phyloP scores from a whole-genome alignment of 2,113 vertebrate genomes.

The Anhinga anhinga region DNA sequence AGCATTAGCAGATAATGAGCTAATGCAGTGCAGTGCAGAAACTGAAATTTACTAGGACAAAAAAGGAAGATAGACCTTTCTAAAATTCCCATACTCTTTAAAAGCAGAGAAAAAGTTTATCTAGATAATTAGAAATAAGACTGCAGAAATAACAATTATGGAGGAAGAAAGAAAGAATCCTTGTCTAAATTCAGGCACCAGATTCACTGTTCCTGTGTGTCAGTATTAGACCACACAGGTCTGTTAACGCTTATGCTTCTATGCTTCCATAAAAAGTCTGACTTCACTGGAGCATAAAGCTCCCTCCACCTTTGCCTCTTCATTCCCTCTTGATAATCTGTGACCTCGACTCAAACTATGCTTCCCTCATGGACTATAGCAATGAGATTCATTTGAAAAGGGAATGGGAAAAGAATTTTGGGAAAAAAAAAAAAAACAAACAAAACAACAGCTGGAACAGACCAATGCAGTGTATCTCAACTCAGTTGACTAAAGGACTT shows the following conservation, averaged over 20 bases:
- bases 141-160: neutral
- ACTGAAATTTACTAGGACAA: neutral
- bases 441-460: neutral
- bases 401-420: neutral
- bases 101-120: neutral
- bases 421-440: neutral
- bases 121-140: neutral
- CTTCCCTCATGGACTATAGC: neutral
- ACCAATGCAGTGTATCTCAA: neutral
- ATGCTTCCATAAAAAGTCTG: neutral
- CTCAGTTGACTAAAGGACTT: neutral
- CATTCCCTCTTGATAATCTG: neutral
- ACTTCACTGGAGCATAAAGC: neutral
- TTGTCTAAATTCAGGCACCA: neutral
- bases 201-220: too few species aligned
- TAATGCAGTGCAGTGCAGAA: neutral
- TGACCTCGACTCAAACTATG: neutral
- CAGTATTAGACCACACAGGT: neutral
- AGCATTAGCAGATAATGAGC: neutral
- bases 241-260: neutral
- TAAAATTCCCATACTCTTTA: neutral
- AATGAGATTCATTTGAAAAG: neutral
- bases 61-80: neutral
- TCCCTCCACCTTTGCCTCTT: neutral
- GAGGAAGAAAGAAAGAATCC: neutral